phyloP scores from a whole-genome alignment of 2,797 vertebrate species.

The Myotis findleyi region DNA sequence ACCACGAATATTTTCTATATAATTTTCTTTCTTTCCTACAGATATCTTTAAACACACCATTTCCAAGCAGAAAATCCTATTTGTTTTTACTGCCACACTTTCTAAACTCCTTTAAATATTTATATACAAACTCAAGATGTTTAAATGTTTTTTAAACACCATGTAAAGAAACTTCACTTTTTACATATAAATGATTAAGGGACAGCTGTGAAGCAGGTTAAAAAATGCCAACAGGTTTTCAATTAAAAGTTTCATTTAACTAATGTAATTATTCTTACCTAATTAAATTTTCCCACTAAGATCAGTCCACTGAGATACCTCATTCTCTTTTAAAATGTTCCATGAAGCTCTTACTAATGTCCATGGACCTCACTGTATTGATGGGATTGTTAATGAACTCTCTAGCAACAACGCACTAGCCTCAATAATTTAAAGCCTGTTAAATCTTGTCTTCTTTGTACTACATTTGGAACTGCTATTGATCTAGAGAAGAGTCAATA shows the following conservation, averaged over 20 bases:
- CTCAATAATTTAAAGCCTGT: constrained; percentile 75
- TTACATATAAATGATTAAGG: constrained; percentile 70
- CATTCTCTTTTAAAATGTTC: constrained; percentile 71
- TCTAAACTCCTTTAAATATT: constrained; percentile 61
- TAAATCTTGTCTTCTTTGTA: constrained; percentile 66
- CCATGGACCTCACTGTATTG: constrained; percentile 36
- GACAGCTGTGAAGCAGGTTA: constrained; percentile 59
- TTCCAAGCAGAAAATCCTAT: constrained; percentile 45
- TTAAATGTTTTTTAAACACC: constrained; percentile 29
- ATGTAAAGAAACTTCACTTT: constrained; percentile 58
- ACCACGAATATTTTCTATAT: neutral
- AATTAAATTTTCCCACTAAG: constrained; percentile 81
- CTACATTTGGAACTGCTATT: constrained; percentile 67
- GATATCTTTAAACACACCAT: constrained; percentile 52
- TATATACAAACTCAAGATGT: constrained; percentile 38
- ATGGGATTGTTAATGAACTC: constrained; percentile 72
- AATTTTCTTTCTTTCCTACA: constrained; percentile 53
- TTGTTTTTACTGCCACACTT: constrained; percentile 59
- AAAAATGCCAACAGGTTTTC: constrained; percentile 77
- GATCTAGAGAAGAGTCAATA: constrained; percentile 60
- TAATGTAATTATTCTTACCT: constrained; percentile 77
- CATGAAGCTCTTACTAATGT: constrained; percentile 55
- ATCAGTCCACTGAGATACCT: constrained; percentile 71
- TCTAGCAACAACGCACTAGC: constrained; percentile 40
- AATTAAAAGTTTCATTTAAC: constrained; percentile 83